Base-by-base conservation (phyloP, 2,888 invertebrate genomes). In the Thumatha senex region DNA sequence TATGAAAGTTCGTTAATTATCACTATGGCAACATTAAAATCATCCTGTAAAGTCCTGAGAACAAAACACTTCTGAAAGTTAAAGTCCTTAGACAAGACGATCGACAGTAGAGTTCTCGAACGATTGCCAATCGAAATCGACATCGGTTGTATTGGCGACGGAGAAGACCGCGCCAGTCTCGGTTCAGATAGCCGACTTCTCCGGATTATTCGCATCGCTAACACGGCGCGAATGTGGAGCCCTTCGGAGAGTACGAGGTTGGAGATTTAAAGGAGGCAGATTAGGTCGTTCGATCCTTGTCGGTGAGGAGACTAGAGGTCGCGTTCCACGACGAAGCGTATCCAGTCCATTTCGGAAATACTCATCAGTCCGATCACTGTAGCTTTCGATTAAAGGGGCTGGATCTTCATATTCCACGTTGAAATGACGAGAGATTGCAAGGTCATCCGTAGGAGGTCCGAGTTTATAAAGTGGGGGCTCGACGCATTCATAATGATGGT, bases 371-470 rank as follows among this genome's bases (percentile, higher is more conserved):
- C 89, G 74, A 33, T 91, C 91, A 54, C 94, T 94, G 83, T 95
- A 96, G 69, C 93, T 95, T 67, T 96, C 96, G 75, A 95, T 95
- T 46, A 95, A 76, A 0, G 96, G 94, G 0, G 95, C 95, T 3
- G 96, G 95, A 70, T 96, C 96, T 79, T 96, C 96, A 76, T 95
- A 95, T 65, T 97, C 96, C 44, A 96, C 96, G 80, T 96, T 96
- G 80, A 96, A 94, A 79, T 96, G 96, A 30, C 95, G 94, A 49
- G 95, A 94, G 75, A 96, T 96, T 0, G 86, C 76, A 15, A 91
- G 58, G 58, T 92, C 91, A 63, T 92, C 92, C 5, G n/a, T n/a
- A 0, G 90, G 91, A 0, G 86, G 90, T 2, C 84, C 92, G 15
- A 88, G 87, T 58, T 89, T 92, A 80, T 86, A 93, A 1, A 89